phyloP scores from a whole-genome alignment of 2,888 invertebrate species.

The Pseudococcus jackbeardsleyi region DNA sequence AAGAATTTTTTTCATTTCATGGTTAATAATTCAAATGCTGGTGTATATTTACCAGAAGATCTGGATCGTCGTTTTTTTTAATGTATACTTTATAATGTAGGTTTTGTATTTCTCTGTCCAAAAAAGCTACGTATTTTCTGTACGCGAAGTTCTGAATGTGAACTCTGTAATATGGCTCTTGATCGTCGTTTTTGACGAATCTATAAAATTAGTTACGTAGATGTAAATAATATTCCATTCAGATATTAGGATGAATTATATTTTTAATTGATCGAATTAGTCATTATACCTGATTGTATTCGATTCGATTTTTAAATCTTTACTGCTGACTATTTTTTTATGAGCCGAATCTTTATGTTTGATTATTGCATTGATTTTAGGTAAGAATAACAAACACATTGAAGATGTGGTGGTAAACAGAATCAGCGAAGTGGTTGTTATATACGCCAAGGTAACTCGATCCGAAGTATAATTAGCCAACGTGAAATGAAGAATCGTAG shows the following conservation, averaged over 20 bases:
- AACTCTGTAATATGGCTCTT: conserved; percentile 85
- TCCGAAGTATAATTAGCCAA: conserved; percentile 90
- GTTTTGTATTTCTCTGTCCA: conserved; percentile 83
- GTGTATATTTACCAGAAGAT: conserved; percentile 2
- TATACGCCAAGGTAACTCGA: conserved; percentile 83
- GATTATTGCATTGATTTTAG: conserved; percentile 84
- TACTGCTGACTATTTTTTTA: conserved; percentile 88
- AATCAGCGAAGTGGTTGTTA: conserved; percentile 86
- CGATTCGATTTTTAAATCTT: conserved; percentile 89
- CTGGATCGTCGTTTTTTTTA: conserved; percentile 55
- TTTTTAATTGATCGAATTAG: not conserved
- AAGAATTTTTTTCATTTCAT: not conserved
- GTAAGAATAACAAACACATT: conserved; percentile 86
- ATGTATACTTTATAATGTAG: conserved; percentile 76
- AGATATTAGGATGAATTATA: too few species aligned
- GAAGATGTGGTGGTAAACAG: conserved; percentile 89
- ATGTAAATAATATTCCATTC: too few species aligned
- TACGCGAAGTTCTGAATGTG: conserved; percentile 94
- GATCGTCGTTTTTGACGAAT: conserved; percentile 85
- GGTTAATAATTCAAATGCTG: not conserved
- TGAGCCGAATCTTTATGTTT: conserved; percentile 72
- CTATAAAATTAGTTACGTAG: conserved; percentile 69
- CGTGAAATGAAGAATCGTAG: conserved; percentile 87
- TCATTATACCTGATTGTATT: conserved; percentile 78
- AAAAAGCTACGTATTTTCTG: conserved; percentile 82